Evolutionary conservation across 2,113 vertebrate species (phyloP), one percentile per base, ranked within the genome.

Genomic region (Heterocephalus glaber): DNA sequence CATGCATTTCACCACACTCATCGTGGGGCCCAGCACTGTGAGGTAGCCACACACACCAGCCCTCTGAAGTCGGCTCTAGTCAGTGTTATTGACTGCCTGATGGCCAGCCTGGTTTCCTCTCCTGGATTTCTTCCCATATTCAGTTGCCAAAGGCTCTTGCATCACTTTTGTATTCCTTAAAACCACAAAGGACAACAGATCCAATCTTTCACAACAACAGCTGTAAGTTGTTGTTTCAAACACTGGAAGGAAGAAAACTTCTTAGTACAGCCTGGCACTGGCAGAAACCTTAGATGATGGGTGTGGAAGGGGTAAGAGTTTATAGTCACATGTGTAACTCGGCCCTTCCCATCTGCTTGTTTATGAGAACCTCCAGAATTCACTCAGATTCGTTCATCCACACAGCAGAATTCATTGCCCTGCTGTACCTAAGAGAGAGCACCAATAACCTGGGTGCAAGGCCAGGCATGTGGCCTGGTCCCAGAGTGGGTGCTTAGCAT

Each of bases 291-390:
- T 5, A 79, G 20, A 24, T 28, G 7, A 54, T 0, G 22, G 26
- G 35, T 0, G 1, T 0, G 1, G 72, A 56, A 52, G 9, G 10
- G 33, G 7, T 26, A 44, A 54, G 72, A 47, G 28, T 16, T 70
- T 74, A 44, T n/a, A 68, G 49, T n/a, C 58, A 20, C 2, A 1
- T 6, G 22, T 47, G 9, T 35, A 14, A 10, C 44, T 30, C 11
- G 74, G 74, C 5, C 30, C 49, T 63, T 49, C 30, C 22, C 44
- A 30, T 33, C 19, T 79, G 68, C 84, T 35, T 49, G 20, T 52
- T 65, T 58, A 63, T 1, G 4, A 33, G 58, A 74, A 90, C 65
- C 66, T 33, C 0, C n/a, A 30, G 56, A 41, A 5, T 86, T 63
- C n/a, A 17, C 33, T 79, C 35, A 52, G 20, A 35, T 52, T 44